Conservation (phyloP, 2,888 invertebrate genomes). For the Vanessa cardui region DNA sequence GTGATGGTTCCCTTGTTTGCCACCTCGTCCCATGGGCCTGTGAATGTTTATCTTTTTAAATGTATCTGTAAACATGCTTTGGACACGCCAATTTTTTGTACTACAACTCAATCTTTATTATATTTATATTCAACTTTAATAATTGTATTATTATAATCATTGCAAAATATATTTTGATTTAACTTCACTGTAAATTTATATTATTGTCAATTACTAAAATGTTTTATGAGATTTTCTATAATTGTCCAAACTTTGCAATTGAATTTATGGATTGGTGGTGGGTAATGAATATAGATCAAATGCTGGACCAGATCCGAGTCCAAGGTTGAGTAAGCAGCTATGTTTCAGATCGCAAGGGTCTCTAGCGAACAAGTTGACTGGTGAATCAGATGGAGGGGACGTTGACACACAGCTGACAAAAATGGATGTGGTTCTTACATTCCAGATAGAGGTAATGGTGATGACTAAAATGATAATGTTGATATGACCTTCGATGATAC, state of each 20-base stretch:
- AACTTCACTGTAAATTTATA: neutral
- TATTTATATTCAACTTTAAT: constrained; percentile 3
- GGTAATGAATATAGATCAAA: constrained; percentile 71
- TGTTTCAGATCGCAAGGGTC: constrained; percentile 94
- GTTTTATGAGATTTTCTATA: neutral
- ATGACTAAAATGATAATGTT: constrained; percentile 4
- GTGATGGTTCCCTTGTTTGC: constrained; percentile 74
- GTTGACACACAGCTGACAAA: constrained; percentile 98
- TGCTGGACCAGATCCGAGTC: constrained; percentile 81
- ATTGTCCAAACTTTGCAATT: neutral
- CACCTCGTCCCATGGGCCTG: constrained; percentile 58
- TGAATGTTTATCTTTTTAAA: constrained; percentile 44
- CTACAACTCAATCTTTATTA: constrained; percentile 15
- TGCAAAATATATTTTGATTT: neutral
- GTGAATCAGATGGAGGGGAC: constrained; percentile 97
- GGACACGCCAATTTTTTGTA: constrained; percentile 31
- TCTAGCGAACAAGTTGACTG: constrained; percentile 94
- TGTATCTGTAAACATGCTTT: constrained; percentile 37
- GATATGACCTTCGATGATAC: neutral
- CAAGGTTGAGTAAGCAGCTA: constrained; percentile 84
- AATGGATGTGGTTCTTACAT: constrained; percentile 98
- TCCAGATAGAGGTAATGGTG: constrained; percentile 93
- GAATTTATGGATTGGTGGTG: constrained; percentile 46
- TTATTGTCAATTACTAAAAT: neutral
- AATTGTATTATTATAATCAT: constrained; percentile 9